Conservation (phyloP, 2,888 invertebrate species). For the Margaritifera margaritifera region DNA sequence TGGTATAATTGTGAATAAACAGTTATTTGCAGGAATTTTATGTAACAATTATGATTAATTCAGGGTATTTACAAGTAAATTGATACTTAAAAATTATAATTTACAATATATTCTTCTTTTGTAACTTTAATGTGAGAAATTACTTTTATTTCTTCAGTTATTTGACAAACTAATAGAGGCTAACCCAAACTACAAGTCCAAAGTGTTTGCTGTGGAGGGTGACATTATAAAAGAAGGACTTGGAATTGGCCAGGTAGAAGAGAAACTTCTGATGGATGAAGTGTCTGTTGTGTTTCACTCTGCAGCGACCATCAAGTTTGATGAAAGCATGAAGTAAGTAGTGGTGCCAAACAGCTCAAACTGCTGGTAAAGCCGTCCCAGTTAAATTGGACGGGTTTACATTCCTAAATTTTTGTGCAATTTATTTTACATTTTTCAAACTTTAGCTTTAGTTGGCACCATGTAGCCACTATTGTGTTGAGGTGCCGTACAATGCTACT, state of each 20-base stretch:
- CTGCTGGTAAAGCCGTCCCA: no score
- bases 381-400: no score
- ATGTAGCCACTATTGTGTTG: no score
- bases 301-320: constrained; percentile 92
- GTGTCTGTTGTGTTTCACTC: constrained; percentile 91
- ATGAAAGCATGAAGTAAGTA: constrained; percentile 86
- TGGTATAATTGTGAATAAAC: no score
- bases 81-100: neutral
- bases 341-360: no score
- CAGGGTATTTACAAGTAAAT: neutral
- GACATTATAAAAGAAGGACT: constrained; percentile 74
- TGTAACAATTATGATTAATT: no score
- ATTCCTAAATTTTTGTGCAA: no score
- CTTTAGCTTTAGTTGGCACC: no score
- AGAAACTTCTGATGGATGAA: constrained; percentile 79
- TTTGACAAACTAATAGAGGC: constrained; percentile 70
- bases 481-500: no score
- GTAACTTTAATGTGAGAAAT: neutral
- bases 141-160: constrained; percentile 57
- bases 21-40: no score
- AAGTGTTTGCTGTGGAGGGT: constrained; percentile 83
- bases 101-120: constrained; percentile 2
- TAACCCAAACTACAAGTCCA: constrained; percentile 73
- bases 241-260: constrained; percentile 76
- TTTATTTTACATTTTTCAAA: no score